phyloP scores from a whole-genome alignment of 2,888 invertebrate species.

The Calliscelio sp. region DNA sequence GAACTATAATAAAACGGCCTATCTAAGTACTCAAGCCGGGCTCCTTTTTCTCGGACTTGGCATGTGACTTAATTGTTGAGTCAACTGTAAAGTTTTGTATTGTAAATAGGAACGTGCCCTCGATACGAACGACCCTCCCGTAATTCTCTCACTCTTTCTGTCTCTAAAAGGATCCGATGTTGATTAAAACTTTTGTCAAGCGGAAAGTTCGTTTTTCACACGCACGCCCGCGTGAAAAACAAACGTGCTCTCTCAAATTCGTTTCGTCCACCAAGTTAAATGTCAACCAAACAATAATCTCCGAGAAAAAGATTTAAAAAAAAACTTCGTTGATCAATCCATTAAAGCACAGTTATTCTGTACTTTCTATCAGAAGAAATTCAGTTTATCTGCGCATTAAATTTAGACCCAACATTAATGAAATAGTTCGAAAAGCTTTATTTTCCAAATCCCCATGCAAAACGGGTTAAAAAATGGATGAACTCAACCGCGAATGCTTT shows the following conservation, averaged over 20 bases:
- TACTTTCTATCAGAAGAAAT: slow-evolving; percentile 48
- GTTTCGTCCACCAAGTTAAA: slow-evolving; percentile 29
- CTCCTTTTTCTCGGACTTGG: background rate
- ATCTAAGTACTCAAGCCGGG: slow-evolving; percentile 24
- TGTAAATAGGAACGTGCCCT: slow-evolving; percentile 56
- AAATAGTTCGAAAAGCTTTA: slow-evolving; percentile 57
- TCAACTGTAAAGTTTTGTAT: slow-evolving; percentile 65
- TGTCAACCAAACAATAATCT: slow-evolving; percentile 41
- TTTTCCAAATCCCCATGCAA: slow-evolving; percentile 33
- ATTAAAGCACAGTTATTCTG: slow-evolving; percentile 58
- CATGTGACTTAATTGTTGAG: slow-evolving; percentile 55
- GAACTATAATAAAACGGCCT: slow-evolving; percentile 39
- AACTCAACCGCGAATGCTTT: slow-evolving; percentile 28
- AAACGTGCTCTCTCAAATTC: too few relatives aligned
- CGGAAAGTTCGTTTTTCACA: slow-evolving; percentile 54
- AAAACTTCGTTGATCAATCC: slow-evolving; percentile 59
- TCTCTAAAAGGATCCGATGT: slow-evolving; percentile 54
- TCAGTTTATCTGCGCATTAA: slow-evolving; percentile 64
- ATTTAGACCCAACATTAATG: slow-evolving; percentile 59
- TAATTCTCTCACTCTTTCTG: slow-evolving; percentile 44
- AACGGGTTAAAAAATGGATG: slow-evolving; percentile 34
- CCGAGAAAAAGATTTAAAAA: slow-evolving; percentile 46
- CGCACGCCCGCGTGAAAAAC: slow-evolving; percentile 40
- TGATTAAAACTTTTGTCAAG: slow-evolving; percentile 66
- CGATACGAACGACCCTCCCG: slow-evolving; percentile 39